phyloP scores from a whole-genome alignment of 2,888 invertebrate genomes.

The Monochamus alternatus region DNA sequence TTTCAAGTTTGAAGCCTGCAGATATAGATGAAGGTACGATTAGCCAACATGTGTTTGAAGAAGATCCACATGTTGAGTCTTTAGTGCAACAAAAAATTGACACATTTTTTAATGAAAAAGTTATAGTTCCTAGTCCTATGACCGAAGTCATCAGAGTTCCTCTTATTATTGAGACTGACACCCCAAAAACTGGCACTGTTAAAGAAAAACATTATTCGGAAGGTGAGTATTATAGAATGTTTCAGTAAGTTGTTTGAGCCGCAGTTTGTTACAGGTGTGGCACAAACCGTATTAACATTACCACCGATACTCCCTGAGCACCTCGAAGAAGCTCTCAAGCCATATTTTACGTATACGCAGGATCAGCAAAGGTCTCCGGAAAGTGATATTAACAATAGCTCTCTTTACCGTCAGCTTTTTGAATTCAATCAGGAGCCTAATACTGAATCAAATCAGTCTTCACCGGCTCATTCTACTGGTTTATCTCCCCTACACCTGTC shows the following conservation, averaged over 20 bases:
- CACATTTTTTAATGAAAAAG: slow-evolving; percentile 69
- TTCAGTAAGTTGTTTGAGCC: neutral
- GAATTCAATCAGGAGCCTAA: slow-evolving; percentile 58
- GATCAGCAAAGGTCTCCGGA: slow-evolving; percentile 59
- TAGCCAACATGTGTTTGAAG: slow-evolving; percentile 76
- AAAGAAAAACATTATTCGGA: slow-evolving; percentile 43
- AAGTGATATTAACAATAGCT: slow-evolving; percentile 54
- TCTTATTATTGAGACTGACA: slow-evolving; percentile 45
- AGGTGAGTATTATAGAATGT: slow-evolving; percentile 41
- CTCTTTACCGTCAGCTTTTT: slow-evolving; percentile 66
- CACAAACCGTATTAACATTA: slow-evolving; percentile 79
- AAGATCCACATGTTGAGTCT: slow-evolving; percentile 78
- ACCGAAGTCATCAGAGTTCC: slow-evolving; percentile 50
- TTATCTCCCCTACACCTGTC: slow-evolving; percentile 62
- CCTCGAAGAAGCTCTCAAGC: slow-evolving; percentile 76
- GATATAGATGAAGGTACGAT: slow-evolving; percentile 79
- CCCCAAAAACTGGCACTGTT: slow-evolving; percentile 1
- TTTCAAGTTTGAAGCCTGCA: slow-evolving; percentile 79
- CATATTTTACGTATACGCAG: slow-evolving; percentile 76
- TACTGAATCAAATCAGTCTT: slow-evolving; percentile 51
- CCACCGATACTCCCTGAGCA: slow-evolving; percentile 77
- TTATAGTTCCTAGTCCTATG: slow-evolving; percentile 69
- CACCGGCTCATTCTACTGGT: slow-evolving; percentile 60
- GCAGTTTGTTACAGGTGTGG: slow-evolving; percentile 71
- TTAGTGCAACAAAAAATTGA: slow-evolving; percentile 81